These are phyloP conservation scores for Bujurquina vittata DNA, from an alignment of 2,113 vertebrate species.

Conservation along the genomic window DNA sequence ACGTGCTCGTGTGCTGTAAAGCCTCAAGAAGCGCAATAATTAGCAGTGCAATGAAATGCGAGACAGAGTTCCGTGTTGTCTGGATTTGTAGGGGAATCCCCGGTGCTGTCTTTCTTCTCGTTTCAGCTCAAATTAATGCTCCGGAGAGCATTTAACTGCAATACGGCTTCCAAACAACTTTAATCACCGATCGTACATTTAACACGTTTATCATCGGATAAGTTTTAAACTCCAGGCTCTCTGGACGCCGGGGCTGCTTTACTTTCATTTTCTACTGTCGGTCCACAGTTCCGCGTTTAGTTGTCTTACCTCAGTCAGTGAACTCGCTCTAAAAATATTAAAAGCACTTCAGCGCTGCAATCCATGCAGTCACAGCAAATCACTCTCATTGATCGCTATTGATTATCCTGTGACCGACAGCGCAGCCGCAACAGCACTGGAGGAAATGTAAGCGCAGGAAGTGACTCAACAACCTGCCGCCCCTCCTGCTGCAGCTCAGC, in stretches of 20 bases:
- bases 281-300: too few species aligned
- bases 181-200: neutral
- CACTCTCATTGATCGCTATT: neutral
- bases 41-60: neutral
- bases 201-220: neutral
- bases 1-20: neutral
- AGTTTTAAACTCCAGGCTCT: neutral
- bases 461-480: slow-evolving; percentile 42
- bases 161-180: neutral
- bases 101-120: neutral
- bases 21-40: neutral
- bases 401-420: neutral
- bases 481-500: neutral
- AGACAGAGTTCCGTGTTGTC: neutral
- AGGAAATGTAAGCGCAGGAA: slow-evolving; percentile 47
- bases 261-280: slow-evolving; percentile 40
- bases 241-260: neutral
- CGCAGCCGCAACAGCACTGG: neutral
- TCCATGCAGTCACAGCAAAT: neutral
- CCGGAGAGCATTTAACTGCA: neutral
- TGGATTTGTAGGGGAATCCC: slow-evolving; percentile 16
- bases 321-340: neutral
- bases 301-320: neutral
- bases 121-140: neutral
- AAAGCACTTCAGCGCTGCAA: neutral